Conservation (phyloP, 2,888 invertebrate species). For the Meteorus colon region DNA sequence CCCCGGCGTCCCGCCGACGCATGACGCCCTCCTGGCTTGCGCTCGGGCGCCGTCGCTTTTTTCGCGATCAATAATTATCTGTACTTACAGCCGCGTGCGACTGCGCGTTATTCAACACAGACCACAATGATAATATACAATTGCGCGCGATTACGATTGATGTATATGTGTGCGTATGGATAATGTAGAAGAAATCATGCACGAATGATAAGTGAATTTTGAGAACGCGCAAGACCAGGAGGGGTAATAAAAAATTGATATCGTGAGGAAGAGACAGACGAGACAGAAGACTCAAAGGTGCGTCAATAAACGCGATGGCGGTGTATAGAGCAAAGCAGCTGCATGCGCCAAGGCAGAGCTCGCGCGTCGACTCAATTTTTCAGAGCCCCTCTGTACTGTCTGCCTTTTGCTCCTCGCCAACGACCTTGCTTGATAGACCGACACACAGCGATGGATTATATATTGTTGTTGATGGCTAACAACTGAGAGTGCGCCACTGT, state of each 20-base stretch:
- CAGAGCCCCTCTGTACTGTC: slow-evolving; percentile 2
- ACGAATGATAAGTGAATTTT: no score
- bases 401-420: slow-evolving; percentile 18
- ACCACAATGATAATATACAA: no score
- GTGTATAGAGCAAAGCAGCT: background rate
- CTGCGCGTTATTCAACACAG: slow-evolving; percentile 15
- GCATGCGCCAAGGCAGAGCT: background rate
- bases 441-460: slow-evolving; percentile 5
- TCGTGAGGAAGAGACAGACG: background rate
- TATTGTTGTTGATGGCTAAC: slow-evolving; percentile 7
- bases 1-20: slow-evolving; percentile 14
- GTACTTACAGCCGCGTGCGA: slow-evolving; percentile 1
- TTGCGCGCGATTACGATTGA: no score
- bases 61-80: slow-evolving; percentile 22
- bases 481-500: slow-evolving; percentile 33
- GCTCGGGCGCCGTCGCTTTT: background rate
- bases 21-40: background rate
- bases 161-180: background rate
- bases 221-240: background rate
- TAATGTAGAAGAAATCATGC: background rate
- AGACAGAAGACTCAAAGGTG: background rate
- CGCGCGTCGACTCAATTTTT: slow-evolving; percentile 22
- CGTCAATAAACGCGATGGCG: background rate
- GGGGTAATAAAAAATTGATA: background rate
- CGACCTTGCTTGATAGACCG: slow-evolving; percentile 35